Evolutionary conservation across 2,888 invertebrate species (phyloP).

Genomic region (Eubasilissa splendida): DNA sequence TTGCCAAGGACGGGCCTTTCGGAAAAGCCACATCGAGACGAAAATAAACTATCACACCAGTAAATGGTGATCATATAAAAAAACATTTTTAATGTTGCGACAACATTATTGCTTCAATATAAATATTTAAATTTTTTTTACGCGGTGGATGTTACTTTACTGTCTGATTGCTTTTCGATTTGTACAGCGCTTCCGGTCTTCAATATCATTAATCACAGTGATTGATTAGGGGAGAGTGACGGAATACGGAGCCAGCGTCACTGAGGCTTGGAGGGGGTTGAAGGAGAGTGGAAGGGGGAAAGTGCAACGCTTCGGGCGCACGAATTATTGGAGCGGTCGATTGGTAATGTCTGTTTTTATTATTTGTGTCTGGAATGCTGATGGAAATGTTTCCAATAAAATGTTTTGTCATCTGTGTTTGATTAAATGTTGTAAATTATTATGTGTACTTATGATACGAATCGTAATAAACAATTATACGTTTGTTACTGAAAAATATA

Average conservation of each 20-base stretch:
- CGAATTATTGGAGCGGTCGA: constrained; percentile 3
- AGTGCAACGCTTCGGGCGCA: background rate
- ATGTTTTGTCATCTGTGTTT: background rate
- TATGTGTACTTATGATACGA: too few relatives aligned
- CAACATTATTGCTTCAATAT: too few relatives aligned
- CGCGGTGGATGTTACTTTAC: background rate
- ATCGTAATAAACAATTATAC: too few relatives aligned
- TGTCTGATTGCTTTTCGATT: constrained; percentile 8
- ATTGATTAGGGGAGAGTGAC: constrained; percentile 45
- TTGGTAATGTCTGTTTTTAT: constrained; percentile 9
- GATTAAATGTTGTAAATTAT: too few relatives aligned
- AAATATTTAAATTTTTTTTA: background rate
- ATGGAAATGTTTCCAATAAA: background rate
- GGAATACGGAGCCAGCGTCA: background rate
- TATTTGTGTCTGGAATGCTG: constrained; percentile 15
- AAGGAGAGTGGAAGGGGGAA: background rate
- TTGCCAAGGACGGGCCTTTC: too few relatives aligned
- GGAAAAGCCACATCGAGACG: too few relatives aligned
- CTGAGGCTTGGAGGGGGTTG: background rate
- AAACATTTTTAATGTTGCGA: too few relatives aligned
- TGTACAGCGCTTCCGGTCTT: background rate
- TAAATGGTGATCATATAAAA: too few relatives aligned
- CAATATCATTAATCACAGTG: constrained; percentile 47
- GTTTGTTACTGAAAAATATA: too few relatives aligned
- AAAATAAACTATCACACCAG: too few relatives aligned